Evolutionary conservation across 1,140 invertebrate genomes (phyloP), one percentile per base, ranked within the genome.

Genomic region (Scylla paramamosain): DNA sequence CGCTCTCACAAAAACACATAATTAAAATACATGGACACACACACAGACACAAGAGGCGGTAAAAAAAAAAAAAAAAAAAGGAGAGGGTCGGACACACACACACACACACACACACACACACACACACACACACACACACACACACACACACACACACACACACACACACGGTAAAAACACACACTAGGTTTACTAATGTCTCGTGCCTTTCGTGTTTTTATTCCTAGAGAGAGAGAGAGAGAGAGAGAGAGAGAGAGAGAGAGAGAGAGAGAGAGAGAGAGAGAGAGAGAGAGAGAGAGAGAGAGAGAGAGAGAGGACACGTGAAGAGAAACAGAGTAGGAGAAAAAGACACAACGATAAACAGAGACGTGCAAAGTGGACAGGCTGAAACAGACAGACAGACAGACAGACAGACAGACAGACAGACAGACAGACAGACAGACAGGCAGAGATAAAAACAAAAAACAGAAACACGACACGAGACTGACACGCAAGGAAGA

Each of bases 221-320:
- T 77, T 77, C 16, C 67, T 77, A n/a, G 45, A 90, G 88, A 90
- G 88, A 90, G 45, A 48, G 39, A 46, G 39, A 90, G 88, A 90
- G 45, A 90, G 88, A 90, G 88, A 90, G 45, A 48, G 39, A 46
- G 39, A 90, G 88, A 90, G 88, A 90, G 88, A 48, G 31, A 90
- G 39, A 90, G 39, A 46, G 39, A 90, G 88, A 90, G 39, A 90
- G 31, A 89, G 87, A 89, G 87, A 89, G 87, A 89, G 87, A 89
- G 87, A 89, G 87, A 89, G 87, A 89, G 87, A 89, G 87, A 89
- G 39, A 46, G 39, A 89, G 87, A 89, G 87, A 32, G 28, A 28
- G 16, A 46, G 59, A 67, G 59, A 67, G 59, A 67, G 59, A 67
- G 59, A 67, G 59, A 67, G 59, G 20, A 16, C 7, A 16, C 10